Evolutionary conservation across 2,888 invertebrate species (phyloP).

Genomic region (Rhingia campestris): DNA sequence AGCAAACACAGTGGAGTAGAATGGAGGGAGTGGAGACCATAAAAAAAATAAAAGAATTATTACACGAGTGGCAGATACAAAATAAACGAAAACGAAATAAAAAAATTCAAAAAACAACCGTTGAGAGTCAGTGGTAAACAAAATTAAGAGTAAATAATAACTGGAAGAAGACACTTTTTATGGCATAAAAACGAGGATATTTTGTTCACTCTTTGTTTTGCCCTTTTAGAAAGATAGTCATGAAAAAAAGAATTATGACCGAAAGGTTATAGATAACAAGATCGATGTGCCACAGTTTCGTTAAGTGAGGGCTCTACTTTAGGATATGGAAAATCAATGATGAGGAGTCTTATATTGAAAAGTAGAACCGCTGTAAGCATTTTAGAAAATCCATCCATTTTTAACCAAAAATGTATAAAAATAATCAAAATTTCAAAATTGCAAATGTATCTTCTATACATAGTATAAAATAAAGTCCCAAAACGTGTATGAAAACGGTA

Average conservation of each 20-base stretch:
- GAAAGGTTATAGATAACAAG: constrained; percentile 55
- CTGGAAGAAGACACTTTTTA: constrained; percentile 69
- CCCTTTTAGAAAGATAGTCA: constrained; percentile 21
- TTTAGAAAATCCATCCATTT: too few species aligned
- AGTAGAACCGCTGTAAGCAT: too few species aligned
- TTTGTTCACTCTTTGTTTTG: not conserved
- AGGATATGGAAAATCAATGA: not conserved
- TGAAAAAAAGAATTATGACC: constrained; percentile 54
- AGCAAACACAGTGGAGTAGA: constrained; percentile 76
- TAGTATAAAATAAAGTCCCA: too few species aligned
- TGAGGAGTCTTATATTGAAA: too few species aligned
- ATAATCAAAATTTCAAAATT: too few species aligned
- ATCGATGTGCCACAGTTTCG: constrained; percentile 51
- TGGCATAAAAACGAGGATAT: constrained; percentile 35
- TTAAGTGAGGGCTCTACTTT: constrained; percentile 13
- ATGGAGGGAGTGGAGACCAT: constrained; percentile 55
- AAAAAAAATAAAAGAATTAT: constrained; percentile 70
- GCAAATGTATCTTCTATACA: too few species aligned
- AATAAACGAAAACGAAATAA: constrained; percentile 43
- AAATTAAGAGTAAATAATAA: constrained; percentile 70
- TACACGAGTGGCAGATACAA: constrained; percentile 66
- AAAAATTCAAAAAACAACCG: constrained; percentile 8
- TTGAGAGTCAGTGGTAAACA: constrained; percentile 35
- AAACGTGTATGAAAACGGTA: too few species aligned
- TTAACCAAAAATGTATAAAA: too few species aligned